These are phyloP conservation scores for Charaxes varanes DNA, from an alignment of 1,140 invertebrate species.

Conservation along the genomic window DNA sequence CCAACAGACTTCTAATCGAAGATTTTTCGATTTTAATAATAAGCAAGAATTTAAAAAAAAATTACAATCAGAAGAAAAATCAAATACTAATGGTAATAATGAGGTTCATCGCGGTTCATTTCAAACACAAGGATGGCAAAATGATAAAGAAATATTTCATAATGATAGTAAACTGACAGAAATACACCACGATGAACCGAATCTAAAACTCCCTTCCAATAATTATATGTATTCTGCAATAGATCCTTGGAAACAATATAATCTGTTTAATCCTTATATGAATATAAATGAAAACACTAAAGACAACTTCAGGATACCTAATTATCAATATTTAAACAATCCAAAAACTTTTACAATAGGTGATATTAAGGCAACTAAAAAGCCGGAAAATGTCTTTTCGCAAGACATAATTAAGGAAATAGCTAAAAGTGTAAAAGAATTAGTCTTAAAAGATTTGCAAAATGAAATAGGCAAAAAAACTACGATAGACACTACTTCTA, in stretches of 20 bases:
- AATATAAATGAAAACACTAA: not conserved
- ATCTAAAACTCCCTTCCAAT: no score
- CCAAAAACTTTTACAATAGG: not conserved
- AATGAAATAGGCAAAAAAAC: conserved; percentile 21
- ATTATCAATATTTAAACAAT: not conserved
- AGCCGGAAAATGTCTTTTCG: conserved; percentile 15
- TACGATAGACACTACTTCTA: conserved; percentile 8
- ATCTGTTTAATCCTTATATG: not conserved
- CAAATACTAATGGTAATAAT: not conserved
- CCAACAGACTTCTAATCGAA: not conserved
- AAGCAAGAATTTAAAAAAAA: no score
- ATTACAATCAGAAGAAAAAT: no score
- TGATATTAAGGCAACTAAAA: not conserved
- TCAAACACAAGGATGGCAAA: not conserved
- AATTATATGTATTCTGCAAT: not conserved
- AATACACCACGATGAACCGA: no score
- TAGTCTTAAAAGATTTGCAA: conserved; percentile 43
- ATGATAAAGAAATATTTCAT: conserved; percentile 3
- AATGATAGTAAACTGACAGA: no score
- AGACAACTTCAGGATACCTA: not conserved
- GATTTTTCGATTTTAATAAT: no score
- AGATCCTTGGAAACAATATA: not conserved
- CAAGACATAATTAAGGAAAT: conserved; percentile 42
- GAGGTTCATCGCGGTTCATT: no score
- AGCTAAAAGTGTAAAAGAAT: conserved; percentile 43